A percentile compares a stretch with the other conserved stretches of the same genome.
Conservation (phyloP, 1,140 invertebrate genomes). For the Pectinophora gossypiella region DNA sequence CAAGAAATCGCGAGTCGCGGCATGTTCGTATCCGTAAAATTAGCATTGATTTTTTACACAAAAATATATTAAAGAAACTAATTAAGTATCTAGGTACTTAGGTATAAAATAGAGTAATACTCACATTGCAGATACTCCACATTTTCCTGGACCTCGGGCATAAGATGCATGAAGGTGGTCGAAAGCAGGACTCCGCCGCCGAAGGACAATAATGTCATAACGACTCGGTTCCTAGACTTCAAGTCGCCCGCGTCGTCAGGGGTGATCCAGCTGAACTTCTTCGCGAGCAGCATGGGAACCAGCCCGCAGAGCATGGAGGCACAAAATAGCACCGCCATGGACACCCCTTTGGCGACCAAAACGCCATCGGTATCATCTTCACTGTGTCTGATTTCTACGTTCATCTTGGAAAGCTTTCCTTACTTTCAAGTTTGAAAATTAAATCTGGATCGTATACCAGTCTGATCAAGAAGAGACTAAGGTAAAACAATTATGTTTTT, state of each 20-base stretch:
- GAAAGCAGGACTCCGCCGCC: conserved; percentile 93
- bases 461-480: too few relatives aligned
- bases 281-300: conserved; percentile 80
- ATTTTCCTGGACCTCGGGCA: conserved; percentile 89
- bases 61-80: too few relatives aligned
- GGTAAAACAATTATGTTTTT: too few relatives aligned
- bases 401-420: too few relatives aligned
- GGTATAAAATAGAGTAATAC: too few relatives aligned
- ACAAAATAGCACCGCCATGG: conserved; percentile 83
- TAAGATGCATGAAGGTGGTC: conserved; percentile 92
- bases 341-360: conserved; percentile 80
- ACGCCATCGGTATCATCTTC: conserved; percentile 65
- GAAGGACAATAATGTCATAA: conserved; percentile 83
- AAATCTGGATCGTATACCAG: too few relatives aligned
- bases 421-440: too few relatives aligned
- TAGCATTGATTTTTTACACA: too few relatives aligned
- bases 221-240: conserved; percentile 57
- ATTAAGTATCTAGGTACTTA: too few relatives aligned
- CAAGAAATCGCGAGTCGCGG: too few relatives aligned
- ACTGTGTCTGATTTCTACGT: too few relatives aligned
- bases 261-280: conserved; percentile 77
- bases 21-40: too few relatives aligned
- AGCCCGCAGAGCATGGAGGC: conserved; percentile 84
- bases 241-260: conserved; percentile 57
- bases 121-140: conserved; percentile 76